phyloP scores from a whole-genome alignment of 2,113 vertebrate genomes.

The Falcunculus frontatus region DNA sequence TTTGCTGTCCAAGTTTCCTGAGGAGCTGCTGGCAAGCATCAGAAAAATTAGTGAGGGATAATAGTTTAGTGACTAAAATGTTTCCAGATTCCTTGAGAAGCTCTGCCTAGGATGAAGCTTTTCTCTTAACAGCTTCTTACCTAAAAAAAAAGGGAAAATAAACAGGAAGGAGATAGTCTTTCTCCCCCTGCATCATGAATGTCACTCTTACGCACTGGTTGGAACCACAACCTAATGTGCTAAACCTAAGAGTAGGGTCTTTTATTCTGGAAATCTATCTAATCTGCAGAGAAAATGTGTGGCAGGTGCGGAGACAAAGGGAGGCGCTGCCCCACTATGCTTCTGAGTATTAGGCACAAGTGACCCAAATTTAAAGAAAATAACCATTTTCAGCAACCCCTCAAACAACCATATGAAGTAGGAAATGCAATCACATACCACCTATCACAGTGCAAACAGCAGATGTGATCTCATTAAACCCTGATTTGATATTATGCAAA shows the following conservation, averaged over 20 bases:
- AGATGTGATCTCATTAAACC: neutral
- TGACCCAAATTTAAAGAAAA: neutral
- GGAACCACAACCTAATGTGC: neutral
- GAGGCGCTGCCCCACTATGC: neutral
- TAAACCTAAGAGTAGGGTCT: neutral
- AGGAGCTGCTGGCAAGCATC: neutral
- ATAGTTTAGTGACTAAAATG: neutral
- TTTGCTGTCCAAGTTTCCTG: neutral
- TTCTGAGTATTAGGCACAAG: neutral
- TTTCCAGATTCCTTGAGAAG: neutral
- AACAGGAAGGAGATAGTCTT: neutral
- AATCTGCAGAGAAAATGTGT: neutral
- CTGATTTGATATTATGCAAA: neutral
- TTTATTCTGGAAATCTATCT: neutral
- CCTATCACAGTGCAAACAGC: neutral
- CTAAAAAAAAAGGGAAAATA: neutral
- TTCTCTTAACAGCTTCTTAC: neutral
- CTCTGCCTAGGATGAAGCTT: neutral
- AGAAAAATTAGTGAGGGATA: neutral
- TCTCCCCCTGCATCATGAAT: neutral
- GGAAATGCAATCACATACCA: neutral
- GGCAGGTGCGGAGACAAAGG: accelerated
- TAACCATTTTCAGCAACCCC: neutral
- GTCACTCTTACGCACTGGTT: neutral
- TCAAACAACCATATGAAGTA: neutral